Evolutionary conservation across 2,888 invertebrate species (phyloP).

Genomic region (Pseudanteris insignis): DNA sequence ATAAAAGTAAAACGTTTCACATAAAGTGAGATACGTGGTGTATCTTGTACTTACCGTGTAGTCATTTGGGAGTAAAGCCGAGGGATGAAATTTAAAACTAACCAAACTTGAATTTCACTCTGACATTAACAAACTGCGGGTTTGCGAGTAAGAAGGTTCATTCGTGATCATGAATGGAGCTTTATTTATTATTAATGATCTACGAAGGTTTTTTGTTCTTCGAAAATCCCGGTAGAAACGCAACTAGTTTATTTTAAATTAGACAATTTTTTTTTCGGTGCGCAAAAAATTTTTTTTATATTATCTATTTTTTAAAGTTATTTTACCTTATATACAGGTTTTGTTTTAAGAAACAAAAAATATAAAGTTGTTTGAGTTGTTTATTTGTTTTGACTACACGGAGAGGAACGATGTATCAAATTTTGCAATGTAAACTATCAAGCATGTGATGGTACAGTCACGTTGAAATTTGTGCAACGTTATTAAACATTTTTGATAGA

Average conservation of each 20-base stretch:
- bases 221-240: not conserved
- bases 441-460: no score
- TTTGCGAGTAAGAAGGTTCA: constrained; percentile 15
- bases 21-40: constrained; percentile 42
- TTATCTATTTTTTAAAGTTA: no score
- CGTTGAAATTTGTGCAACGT: no score
- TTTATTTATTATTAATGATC: constrained; percentile 33
- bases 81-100: constrained; percentile 39
- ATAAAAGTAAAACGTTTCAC: constrained; percentile 38
- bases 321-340: no score
- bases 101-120: constrained; percentile 35
- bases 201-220: constrained; percentile 14
- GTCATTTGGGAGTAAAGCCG: constrained; percentile 32
- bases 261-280: constrained; percentile 3
- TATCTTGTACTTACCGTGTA: constrained; percentile 38
- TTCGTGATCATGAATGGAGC: constrained; percentile 25
- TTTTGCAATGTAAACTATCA: no score
- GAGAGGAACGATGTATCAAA: no score
- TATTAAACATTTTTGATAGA: no score
- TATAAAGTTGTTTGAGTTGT: no score
- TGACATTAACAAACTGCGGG: constrained; percentile 36
- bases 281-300: no score
- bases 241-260: constrained; percentile 4
- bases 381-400: no score
- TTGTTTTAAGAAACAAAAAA: no score